Conservation (phyloP, 2,113 vertebrate species). For the Elachura formosa region DNA sequence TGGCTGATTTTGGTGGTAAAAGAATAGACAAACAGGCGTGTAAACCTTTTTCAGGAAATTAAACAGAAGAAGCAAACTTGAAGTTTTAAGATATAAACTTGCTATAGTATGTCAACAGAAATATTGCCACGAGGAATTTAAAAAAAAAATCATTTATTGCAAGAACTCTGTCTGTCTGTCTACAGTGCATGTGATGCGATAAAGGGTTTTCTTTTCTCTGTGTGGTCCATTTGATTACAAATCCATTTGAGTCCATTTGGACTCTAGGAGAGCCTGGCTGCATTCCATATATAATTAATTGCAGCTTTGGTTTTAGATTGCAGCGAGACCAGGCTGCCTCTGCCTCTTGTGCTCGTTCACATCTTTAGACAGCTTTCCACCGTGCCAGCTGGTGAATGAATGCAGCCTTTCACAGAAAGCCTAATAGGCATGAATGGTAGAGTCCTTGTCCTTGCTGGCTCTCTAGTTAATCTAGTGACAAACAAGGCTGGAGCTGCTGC, state of each 20-base stretch:
- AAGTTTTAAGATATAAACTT: not conserved
- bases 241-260: no score
- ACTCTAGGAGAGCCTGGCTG: constrained; percentile 63
- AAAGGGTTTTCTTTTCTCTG: constrained; percentile 59
- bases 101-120: not conserved
- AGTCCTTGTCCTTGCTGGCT: constrained; percentile 42
- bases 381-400: constrained; percentile 74
- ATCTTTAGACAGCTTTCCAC: constrained; percentile 54
- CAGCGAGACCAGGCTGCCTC: constrained; percentile 13
- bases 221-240: constrained; percentile 71
- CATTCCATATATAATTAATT: constrained; percentile 74
- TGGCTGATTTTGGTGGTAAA: not conserved
- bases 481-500: constrained; percentile 46
- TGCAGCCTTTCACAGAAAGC: constrained; percentile 54
- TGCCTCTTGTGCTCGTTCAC: constrained; percentile 38
- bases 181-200: not conserved
- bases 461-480: constrained; percentile 45
- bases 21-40: not conserved
- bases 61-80: not conserved
- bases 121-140: not conserved
- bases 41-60: not conserved
- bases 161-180: not conserved
- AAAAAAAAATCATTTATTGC: not conserved
- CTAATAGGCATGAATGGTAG: constrained; percentile 39
- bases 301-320: constrained; percentile 70